phyloP scores from a whole-genome alignment of 2,113 vertebrate genomes.

The Ibidorhyncha struthersii region DNA sequence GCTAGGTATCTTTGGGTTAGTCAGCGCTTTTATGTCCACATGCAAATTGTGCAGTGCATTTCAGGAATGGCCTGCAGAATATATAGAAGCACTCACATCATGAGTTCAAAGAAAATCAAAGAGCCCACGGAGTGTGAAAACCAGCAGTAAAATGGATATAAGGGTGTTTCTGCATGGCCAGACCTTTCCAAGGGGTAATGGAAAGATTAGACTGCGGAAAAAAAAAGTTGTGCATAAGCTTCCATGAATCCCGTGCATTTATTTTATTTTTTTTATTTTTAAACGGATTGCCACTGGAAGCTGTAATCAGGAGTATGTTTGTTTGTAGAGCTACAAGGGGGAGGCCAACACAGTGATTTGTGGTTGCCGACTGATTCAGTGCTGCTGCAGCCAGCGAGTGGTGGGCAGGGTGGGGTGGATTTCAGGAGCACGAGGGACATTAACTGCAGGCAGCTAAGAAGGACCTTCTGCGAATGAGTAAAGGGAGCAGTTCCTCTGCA shows the following conservation, averaged over 20 bases:
- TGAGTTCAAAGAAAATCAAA: not conserved
- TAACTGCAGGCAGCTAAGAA: not conserved
- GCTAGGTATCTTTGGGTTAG: not conserved
- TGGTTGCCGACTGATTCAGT: conserved; percentile 12
- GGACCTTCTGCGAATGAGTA: not conserved
- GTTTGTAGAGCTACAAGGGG: conserved; percentile 22
- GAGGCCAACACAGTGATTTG: conserved; percentile 3
- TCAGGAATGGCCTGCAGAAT: not conserved
- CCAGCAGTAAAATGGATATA: not conserved
- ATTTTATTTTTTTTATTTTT: not conserved
- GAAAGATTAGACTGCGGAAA: not conserved
- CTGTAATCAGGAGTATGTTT: conserved; percentile 31
- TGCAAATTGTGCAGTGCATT: not conserved
- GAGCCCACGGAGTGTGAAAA: not conserved
- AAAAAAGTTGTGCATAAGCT: conserved; percentile 11
- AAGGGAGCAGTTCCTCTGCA: not conserved
- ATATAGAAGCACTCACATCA: not conserved
- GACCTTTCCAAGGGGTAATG: conserved; percentile 1
- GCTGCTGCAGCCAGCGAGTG: not conserved
- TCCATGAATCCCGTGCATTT: conserved; percentile 14
- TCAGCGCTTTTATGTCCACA: not conserved
- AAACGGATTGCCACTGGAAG: not conserved
- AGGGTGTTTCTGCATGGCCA: conserved; percentile 14
- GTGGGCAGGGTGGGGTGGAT: not conserved
- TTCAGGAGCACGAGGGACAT: not conserved